Base-by-base conservation (phyloP, 1,140 invertebrate species). In the Magallana angulata region DNA sequence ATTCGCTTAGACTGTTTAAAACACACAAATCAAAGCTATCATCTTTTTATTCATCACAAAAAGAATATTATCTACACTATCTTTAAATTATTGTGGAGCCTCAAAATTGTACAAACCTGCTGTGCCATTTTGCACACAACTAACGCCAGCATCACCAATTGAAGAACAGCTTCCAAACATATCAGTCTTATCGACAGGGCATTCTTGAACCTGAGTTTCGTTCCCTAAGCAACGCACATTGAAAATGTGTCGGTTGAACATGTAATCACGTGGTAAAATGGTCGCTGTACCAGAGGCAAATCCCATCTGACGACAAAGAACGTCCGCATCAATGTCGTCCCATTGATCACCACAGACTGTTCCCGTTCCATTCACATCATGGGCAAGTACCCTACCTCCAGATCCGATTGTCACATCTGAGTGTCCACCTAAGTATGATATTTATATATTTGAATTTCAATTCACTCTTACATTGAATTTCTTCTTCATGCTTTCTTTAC, bases 261-360 rank as follows among this genome's bases (percentile, higher is more conserved):
- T 30, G 68, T 71, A 30, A 30, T 71, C 68, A 71, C 68, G 68
- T 71, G 68, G 68, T 4, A 71, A 30, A 71, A 71, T 30, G 36
- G 7, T 71, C 6, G 68, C 68, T 30, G 68, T 71, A 30, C 68
- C 68, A 24, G 68, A 71, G 12, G 68, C n/a, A 56, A 57, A 82
- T 82, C 80, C 80, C 80, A 82, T 82, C 18, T 82, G 48, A 56
- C 80, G 48, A 56, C 80, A 82, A 57, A 58, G 9, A 56, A 82
- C 80, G 80, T 82, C 80, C 8, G 80, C 80, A 18, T 82, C 80
- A 7, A 7, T 14, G 36, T 57, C 57, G 36, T 82, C 80, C 80
- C 80, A 82, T 57, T 14, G 6, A 30, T 57, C 80, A 58, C 16
- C 36, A 14, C 80, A 82, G 36, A 82, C 80, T 12, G 57, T 58